These are phyloP conservation scores for Drosophila prostipennis DNA, from an alignment of 2,888 invertebrate species.

Conservation along the genomic window DNA sequence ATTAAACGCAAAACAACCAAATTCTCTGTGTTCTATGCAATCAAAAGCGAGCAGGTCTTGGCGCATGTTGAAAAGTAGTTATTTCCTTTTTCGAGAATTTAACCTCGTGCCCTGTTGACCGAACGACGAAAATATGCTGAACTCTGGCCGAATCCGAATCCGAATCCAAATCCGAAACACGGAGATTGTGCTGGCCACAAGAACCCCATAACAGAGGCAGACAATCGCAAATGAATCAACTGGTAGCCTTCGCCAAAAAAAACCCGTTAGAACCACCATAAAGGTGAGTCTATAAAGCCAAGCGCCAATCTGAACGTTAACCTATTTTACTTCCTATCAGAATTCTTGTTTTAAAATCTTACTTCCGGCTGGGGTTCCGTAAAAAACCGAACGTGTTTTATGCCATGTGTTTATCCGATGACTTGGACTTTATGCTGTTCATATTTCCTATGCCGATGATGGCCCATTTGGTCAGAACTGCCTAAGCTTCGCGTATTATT, in stretches of 20 bases:
- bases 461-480: slow-evolving; percentile 60
- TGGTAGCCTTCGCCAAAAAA: slow-evolving; percentile 54
- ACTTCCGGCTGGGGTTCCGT: slow-evolving; percentile 59
- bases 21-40: slow-evolving; percentile 38
- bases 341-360: slow-evolving; percentile 60
- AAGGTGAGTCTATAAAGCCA: slow-evolving; percentile 28
- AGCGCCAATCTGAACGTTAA: slow-evolving; percentile 76
- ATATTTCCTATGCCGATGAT: slow-evolving; percentile 37
- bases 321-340: slow-evolving; percentile 74
- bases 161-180: background rate
- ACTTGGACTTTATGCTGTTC: slow-evolving; percentile 30
- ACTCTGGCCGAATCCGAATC: slow-evolving; percentile 40
- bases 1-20: slow-evolving; percentile 33
- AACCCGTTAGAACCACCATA: slow-evolving; percentile 45
- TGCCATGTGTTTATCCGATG: slow-evolving; percentile 59
- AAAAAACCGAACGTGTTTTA: slow-evolving; percentile 66
- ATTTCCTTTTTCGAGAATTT: slow-evolving; percentile 68
- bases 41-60: slow-evolving; percentile 16
- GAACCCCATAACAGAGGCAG: slow-evolving; percentile 7
- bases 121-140: slow-evolving; percentile 57
- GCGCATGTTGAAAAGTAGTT: slow-evolving; percentile 30
- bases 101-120: slow-evolving; percentile 81
- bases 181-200: slow-evolving; percentile 13
- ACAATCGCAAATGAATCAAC: slow-evolving; percentile 49
- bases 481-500: slow-evolving; percentile 19